Evolutionary conservation across 2,113 vertebrate genomes (phyloP), one percentile per base, ranked within the genome.

Genomic region (Rhinopomastus cyanomelas): DNA sequence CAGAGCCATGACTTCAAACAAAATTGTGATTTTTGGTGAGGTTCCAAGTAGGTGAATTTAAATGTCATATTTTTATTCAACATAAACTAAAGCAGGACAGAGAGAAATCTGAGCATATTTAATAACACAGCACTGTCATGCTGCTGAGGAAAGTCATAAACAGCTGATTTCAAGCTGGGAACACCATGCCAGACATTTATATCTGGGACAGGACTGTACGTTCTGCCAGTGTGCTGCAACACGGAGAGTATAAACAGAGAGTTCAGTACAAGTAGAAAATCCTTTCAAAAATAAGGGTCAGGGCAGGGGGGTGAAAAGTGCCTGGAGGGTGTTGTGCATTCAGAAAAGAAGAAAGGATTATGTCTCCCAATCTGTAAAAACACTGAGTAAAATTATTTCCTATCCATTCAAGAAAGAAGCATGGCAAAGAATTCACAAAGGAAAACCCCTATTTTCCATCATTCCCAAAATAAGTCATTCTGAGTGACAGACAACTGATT

Each of bases 131-230:
- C 8, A 3, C 87, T 92, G 87, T 76, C 39, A 2, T 92, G n/a
- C 69, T 92, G 75, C 62, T 96, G 49, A 82, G 67, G 84, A 89
- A 95, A 85, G 72, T 77, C 69, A 92, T 81, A 96, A 95, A 94
- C 71, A 88, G 78, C 34, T 25, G 8, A 87, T 65, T 90, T 93
- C 77, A 95, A 88, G 42, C 75, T 85, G 86, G 75, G 92, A 96
- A 94, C 26, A 56, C 56, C 48, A 69, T 93, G 89, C 95, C 94
- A 96, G 92, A 95, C 86, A 93, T 93, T 94, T 86, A 27, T 82
- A 94, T 95, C 89, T 88, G 84, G 89, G 95, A 85, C 62, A 91
- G 92, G 66, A 77, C 83, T 95, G 76, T 93, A 27, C 19, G 93
- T 96, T 96, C 91, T 84, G 82, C 87, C 42, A 81, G 56, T 15